Percentiles rank a stretch among this genome's conserved stretches.
Evolutionary conservation across 2,888 invertebrate genomes (phyloP).

Genomic region (Clitarchus hookeri): DNA sequence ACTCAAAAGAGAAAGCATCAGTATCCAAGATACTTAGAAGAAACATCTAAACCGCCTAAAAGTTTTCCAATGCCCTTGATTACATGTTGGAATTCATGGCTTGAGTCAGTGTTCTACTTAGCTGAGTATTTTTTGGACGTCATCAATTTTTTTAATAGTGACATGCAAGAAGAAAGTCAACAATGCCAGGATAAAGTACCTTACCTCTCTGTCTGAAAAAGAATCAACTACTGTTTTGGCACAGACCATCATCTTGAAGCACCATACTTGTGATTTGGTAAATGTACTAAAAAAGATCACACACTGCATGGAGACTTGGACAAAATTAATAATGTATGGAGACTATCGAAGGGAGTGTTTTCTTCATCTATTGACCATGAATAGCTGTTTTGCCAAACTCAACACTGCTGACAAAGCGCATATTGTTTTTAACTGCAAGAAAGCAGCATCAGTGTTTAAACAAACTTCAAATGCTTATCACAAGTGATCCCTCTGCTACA

Average conservation of each 20-base stretch:
- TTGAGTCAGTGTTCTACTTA: neutral
- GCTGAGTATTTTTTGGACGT: neutral
- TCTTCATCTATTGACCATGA: neutral
- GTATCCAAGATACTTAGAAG: neutral
- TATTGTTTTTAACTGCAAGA: neutral
- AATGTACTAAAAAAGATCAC: neutral
- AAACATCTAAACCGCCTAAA: neutral
- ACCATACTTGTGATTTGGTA: neutral
- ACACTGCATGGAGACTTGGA: neutral
- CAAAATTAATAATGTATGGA: neutral
- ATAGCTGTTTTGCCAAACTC: neutral
- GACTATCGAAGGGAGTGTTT: neutral
- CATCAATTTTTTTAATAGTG: neutral
- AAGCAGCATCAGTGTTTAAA: neutral
- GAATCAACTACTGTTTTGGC: neutral
- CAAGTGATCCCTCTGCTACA: neutral
- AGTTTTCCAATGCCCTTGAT: neutral
- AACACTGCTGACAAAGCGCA: neutral
- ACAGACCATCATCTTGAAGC: neutral
- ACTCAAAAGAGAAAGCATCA: neutral
- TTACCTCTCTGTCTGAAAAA: neutral
- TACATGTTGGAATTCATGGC: neutral
- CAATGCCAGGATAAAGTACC: neutral
- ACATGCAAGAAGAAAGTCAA: neutral
- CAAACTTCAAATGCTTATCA: neutral